phyloP scores from a whole-genome alignment of 2,888 invertebrate species.

The Ischnus inquisitorius region DNA sequence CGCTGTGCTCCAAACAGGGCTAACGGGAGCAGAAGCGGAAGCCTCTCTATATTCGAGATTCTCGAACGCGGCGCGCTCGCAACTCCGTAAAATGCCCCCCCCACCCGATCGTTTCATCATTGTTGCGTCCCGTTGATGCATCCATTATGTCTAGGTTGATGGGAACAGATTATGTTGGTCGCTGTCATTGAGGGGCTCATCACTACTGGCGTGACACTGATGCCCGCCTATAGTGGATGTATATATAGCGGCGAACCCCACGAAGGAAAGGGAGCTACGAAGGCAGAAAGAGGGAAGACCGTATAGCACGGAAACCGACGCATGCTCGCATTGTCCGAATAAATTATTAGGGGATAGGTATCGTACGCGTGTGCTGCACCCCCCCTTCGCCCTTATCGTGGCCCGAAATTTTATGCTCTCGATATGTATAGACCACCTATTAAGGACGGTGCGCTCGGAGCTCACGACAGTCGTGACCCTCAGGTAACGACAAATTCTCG shows the following conservation, averaged over 20 bases:
- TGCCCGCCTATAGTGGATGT: slow-evolving; percentile 70
- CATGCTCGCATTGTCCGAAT: slow-evolving; percentile 80
- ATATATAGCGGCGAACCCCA: slow-evolving; percentile 8
- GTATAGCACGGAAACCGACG: slow-evolving; percentile 54
- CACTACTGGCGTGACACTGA: slow-evolving; percentile 81
- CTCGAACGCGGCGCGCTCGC: slow-evolving; percentile 3
- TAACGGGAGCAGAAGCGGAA: slow-evolving; percentile 24
- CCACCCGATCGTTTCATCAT: slow-evolving; percentile 68
- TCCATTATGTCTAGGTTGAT: slow-evolving; percentile 83
- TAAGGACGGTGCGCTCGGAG: slow-evolving; percentile 3
- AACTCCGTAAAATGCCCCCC: slow-evolving; percentile 75
- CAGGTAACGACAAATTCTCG: not conserved
- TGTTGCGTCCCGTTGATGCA: slow-evolving; percentile 79
- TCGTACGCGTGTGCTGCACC: slow-evolving; percentile 50
- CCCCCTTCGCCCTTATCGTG: slow-evolving; percentile 40
- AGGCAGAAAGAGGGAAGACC: slow-evolving; percentile 45
- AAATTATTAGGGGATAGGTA: slow-evolving; percentile 75
- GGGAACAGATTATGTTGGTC: slow-evolving; percentile 84
- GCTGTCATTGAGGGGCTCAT: slow-evolving; percentile 83
- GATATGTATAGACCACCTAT: slow-evolving; percentile 52
- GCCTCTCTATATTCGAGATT: slow-evolving; percentile 67
- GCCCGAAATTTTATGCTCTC: slow-evolving; percentile 31
- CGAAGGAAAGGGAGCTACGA: slow-evolving; percentile 52
- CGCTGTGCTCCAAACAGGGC: slow-evolving; percentile 26
- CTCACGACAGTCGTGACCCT: not conserved